Percentiles rank a stretch among this genome's conserved stretches.
These are phyloP conservation scores for Lycophotia porphyrea DNA, from an alignment of 2,888 invertebrate species.

Conservation along the genomic window DNA sequence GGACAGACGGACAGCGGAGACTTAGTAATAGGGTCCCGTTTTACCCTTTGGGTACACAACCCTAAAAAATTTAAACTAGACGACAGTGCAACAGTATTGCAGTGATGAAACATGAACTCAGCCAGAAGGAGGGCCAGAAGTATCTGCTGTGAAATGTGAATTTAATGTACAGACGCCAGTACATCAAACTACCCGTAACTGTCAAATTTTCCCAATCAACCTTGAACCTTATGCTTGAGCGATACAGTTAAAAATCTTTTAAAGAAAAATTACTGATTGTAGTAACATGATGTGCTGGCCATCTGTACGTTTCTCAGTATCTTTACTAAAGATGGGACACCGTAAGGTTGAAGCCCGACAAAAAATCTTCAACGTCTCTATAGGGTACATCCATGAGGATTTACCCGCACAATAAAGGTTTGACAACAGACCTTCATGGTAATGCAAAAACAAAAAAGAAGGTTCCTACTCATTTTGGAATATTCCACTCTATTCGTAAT, in stretches of 20 bases:
- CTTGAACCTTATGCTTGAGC: no score
- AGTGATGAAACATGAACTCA: neutral
- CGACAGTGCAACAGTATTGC: neutral
- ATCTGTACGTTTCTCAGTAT: neutral
- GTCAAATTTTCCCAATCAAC: no score
- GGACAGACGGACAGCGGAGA: no score
- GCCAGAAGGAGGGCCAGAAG: neutral
- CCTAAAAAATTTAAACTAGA: neutral
- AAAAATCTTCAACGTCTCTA: neutral
- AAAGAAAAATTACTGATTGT: no score
- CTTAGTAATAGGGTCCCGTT: no score
- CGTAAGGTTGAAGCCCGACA: neutral
- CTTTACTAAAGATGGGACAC: conserved; percentile 2
- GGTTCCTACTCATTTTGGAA: conserved; percentile 8
- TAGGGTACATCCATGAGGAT: neutral
- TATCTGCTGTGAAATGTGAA: neutral
- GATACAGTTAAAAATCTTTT: no score
- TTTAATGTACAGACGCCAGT: no score
- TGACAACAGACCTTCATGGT: neutral
- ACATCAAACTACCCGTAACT: no score
- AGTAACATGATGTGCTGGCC: no score
- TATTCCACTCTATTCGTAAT: neutral
- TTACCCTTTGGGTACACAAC: no score
- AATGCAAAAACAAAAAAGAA: conserved; percentile 33
- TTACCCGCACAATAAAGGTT: conserved; percentile 8